These are phyloP conservation scores for Gandaritis pyraliata DNA, from an alignment of 2,888 invertebrate genomes.

Conservation along the genomic window DNA sequence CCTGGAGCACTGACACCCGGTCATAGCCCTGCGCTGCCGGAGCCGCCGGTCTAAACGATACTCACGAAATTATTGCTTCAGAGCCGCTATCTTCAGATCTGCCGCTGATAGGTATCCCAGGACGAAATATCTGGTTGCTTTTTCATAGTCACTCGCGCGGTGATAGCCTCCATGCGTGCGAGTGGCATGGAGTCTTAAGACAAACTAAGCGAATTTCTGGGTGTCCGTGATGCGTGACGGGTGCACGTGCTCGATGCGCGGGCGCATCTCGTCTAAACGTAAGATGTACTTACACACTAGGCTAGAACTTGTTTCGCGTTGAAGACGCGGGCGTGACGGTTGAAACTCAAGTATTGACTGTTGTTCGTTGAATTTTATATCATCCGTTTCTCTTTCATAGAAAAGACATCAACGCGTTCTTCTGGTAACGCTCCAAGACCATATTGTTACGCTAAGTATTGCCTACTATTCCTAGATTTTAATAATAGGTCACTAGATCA, in stretches of 20 bases:
- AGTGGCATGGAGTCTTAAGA: slow-evolving; percentile 66
- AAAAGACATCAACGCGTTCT: slow-evolving; percentile 21
- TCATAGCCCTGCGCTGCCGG: slow-evolving; percentile 56
- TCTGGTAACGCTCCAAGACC: slow-evolving; percentile 1
- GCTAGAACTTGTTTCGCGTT: slow-evolving; percentile 24
- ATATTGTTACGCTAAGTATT: neutral
- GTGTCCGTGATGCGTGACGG: slow-evolving; percentile 77
- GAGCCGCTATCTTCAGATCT: slow-evolving; percentile 48
- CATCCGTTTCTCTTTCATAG: slow-evolving; percentile 13
- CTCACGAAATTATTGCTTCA: slow-evolving; percentile 71
- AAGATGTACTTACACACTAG: slow-evolving; percentile 33
- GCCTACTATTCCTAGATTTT: no score
- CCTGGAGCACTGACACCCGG: slow-evolving; percentile 55
- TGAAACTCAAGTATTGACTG: slow-evolving; percentile 17
- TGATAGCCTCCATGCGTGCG: slow-evolving; percentile 72
- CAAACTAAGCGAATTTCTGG: slow-evolving; percentile 79
- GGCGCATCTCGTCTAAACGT: slow-evolving; percentile 58
- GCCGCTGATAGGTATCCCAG: slow-evolving; percentile 51
- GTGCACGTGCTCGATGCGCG: slow-evolving; percentile 75
- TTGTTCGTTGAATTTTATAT: slow-evolving; percentile 4
- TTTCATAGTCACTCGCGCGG: slow-evolving; percentile 75
- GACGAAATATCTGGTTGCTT: slow-evolving; percentile 58
- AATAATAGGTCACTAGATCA: no score
- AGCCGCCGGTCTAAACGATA: slow-evolving; percentile 45
- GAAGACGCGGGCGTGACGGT: slow-evolving; percentile 14